Percentiles rank a stretch among this genome's conserved stretches.
Evolutionary conservation across 1,140 invertebrate species (phyloP).

Genomic region (Magallana angulata): DNA sequence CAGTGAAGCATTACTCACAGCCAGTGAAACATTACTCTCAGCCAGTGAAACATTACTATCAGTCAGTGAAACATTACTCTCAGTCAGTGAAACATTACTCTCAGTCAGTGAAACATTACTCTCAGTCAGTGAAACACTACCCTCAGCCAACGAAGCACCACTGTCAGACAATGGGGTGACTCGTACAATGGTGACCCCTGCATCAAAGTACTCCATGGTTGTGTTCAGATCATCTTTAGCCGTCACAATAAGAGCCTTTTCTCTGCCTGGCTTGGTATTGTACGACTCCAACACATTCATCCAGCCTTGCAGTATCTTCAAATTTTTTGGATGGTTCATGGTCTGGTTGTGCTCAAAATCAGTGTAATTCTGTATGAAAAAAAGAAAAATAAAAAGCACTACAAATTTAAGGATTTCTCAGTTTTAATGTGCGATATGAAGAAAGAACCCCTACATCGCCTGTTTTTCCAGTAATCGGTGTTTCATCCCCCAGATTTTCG

Average conservation of each 20-base stretch:
- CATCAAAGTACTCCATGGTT: constrained; percentile 58
- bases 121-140: too few species aligned
- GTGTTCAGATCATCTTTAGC: constrained; percentile 51
- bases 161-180: constrained; percentile 18
- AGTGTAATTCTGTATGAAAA: constrained; percentile 39
- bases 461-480: neutral
- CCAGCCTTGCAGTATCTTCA: constrained; percentile 59
- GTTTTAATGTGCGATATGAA: too few species aligned
- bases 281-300: constrained; percentile 57
- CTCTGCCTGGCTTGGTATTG: constrained; percentile 71
- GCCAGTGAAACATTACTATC: too few species aligned
- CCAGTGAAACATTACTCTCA: too few species aligned
- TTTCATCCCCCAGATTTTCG: constrained; percentile 45
- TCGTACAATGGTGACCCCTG: constrained; percentile 60
- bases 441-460: neutral
- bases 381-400: too few species aligned
- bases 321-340: constrained; percentile 57
- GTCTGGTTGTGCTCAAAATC: constrained; percentile 53
- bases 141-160: neutral
- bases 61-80: too few species aligned
- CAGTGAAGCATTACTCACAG: neutral
- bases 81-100: too few species aligned
- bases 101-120: too few species aligned
- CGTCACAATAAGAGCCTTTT: constrained; percentile 66
- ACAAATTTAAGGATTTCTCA: too few species aligned